A percentile compares a stretch with the other conserved stretches of the same genome.
phyloP scores from a whole-genome alignment of 2,888 invertebrate species.

The Amphipoea oculea region DNA sequence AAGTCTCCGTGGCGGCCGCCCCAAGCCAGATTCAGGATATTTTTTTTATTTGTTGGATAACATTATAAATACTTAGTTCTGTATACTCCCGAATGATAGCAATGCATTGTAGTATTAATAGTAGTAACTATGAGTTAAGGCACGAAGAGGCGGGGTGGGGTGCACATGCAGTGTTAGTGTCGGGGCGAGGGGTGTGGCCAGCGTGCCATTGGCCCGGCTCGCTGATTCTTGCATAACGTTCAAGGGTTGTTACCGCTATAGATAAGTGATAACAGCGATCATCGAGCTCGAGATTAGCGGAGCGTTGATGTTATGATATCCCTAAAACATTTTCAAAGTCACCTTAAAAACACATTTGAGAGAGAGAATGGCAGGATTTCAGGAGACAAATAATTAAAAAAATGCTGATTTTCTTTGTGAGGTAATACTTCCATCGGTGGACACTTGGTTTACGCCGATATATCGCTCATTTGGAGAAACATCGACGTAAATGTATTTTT shows the following conservation, averaged over 20 bases:
- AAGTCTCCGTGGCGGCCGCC: not conserved
- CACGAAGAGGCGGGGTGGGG: conserved; percentile 65
- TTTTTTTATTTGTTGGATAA: not conserved
- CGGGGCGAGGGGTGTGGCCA: conserved; percentile 75
- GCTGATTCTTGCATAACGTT: conserved; percentile 59
- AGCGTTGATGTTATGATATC: not conserved
- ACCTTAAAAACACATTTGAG: not conserved
- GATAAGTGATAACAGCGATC: conserved; percentile 47
- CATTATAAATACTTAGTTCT: not conserved
- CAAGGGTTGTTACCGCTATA: conserved; percentile 54
- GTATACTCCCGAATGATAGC: not conserved
- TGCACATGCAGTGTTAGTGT: conserved; percentile 68
- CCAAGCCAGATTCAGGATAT: not conserved
- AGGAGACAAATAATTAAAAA: not conserved
- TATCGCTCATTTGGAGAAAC: too few relatives aligned
- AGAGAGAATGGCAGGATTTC: not conserved
- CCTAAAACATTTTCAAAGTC: not conserved
- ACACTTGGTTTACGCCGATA: not conserved
- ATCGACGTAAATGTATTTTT: too few relatives aligned
- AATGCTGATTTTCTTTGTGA: not conserved
- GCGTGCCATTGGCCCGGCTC: conserved; percentile 73
- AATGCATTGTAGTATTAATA: conserved; percentile 8
- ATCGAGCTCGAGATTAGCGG: conserved; percentile 27
- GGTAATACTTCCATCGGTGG: not conserved
- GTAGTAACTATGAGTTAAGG: conserved; percentile 36